phyloP scores from a whole-genome alignment of 2,113 vertebrate species.

The Microcebus griseorufus region DNA sequence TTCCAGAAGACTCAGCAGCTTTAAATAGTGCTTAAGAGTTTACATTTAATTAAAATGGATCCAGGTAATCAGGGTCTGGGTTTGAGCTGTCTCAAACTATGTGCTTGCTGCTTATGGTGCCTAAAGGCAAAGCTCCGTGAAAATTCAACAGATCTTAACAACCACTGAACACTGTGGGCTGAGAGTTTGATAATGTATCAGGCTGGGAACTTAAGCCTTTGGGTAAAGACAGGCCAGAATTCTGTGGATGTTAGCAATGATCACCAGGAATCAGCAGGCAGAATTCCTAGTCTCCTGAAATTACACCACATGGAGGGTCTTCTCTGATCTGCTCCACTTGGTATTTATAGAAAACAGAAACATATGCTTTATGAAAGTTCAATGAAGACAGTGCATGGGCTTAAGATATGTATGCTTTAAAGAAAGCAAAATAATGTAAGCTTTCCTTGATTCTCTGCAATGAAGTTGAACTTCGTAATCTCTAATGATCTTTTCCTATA shows the following conservation, averaged over 20 bases:
- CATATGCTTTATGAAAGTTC: background rate
- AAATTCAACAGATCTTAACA: slow-evolving; percentile 52
- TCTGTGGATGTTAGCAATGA: background rate
- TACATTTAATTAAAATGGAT: slow-evolving; percentile 57
- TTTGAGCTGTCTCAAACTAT: background rate
- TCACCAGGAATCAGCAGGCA: background rate
- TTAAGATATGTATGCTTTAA: background rate
- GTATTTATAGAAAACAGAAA: background rate
- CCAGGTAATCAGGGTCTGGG: background rate
- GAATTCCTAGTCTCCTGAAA: background rate
- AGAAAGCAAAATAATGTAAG: background rate
- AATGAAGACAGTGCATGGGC: rapidly evolving
- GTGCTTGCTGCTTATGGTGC: background rate
- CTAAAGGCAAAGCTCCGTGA: background rate
- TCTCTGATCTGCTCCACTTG: rapidly evolving
- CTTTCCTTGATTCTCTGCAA: background rate
- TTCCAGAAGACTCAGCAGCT: slow-evolving; percentile 13
- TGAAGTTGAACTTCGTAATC: background rate
- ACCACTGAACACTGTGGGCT: background rate
- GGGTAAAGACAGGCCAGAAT: background rate
- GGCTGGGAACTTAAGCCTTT: background rate
- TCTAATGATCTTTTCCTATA: background rate
- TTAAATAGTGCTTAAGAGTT: slow-evolving; percentile 37
- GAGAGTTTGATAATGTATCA: background rate
- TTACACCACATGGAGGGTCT: background rate